Evolutionary conservation across 2,888 invertebrate genomes (phyloP), one percentile per base, ranked within the genome.

Genomic region (Hemistola chrysoprasaria): DNA sequence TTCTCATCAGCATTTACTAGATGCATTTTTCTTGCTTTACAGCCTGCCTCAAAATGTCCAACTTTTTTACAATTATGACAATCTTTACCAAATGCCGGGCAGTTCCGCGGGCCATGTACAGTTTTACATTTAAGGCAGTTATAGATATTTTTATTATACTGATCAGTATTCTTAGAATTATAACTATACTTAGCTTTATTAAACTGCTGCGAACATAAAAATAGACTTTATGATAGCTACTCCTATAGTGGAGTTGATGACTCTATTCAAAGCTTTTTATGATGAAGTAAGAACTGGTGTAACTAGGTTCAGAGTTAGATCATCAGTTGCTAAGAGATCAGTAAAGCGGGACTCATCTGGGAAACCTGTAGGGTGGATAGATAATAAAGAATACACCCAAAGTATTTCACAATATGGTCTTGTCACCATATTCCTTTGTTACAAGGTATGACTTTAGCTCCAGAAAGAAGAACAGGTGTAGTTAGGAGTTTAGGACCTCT

Each of bases 281-380:
- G 30, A 30, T 7, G 22, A 30, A 16, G 30, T 30, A 6, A 25
- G 26, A 21, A 39, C 34, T 11, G 31, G 28, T 8, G 35, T 39
- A 2, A 30, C 30, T 1, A 30, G 22, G 10, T 30, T 30, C 7
- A 30, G 10, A 22, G 30, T 30, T 3, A 9, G 30, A 4, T 21
- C 8, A 3, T 21, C 21, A 1, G 22, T 30, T 1, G 30, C 22
- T 0, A 8, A 10, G 5, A 1, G 22, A n/a, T 2, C 30, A 9
- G 30, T 30, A 7, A 30, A 30, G 10, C 21, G 30, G n/a, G 30
- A 30, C 10, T 22, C 7, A 30, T 6, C 6, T 1, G 22, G 30
- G 1, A 30, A 8, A 8, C 30, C 22, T 7, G 22, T 22, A 1
- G 7, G 6, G 2, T 6, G 10, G 1, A 22, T 6, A n/a, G 10